These are phyloP conservation scores for Aspidiotus rigidus DNA, from an alignment of 2,888 invertebrate genomes.

Conservation along the genomic window DNA sequence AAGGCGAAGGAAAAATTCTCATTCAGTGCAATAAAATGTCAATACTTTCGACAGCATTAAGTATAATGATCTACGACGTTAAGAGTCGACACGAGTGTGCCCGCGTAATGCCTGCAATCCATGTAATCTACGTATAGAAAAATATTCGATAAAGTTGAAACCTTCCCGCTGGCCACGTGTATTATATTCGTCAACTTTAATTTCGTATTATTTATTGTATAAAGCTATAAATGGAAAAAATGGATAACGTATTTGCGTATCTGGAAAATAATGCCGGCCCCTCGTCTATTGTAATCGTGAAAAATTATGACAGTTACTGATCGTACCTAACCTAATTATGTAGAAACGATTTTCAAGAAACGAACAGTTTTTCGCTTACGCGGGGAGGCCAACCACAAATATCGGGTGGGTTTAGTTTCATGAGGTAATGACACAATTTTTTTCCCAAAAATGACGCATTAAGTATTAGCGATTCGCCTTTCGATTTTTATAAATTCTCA, in stretches of 20 bases:
- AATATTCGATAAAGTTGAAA: not conserved
- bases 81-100: not conserved
- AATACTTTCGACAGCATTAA: too few species aligned
- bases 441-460: not conserved
- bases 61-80: not conserved
- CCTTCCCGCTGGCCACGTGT: slow-evolving; percentile 2
- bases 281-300: not conserved
- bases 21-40: too few species aligned
- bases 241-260: slow-evolving; percentile 2
- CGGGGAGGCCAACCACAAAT: too few species aligned
- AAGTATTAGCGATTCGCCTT: not conserved
- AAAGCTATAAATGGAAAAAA: not conserved
- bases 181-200: not conserved
- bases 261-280: not conserved
- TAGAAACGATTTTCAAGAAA: not conserved
- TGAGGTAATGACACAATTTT: not conserved
- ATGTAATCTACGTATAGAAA: too few species aligned
- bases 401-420: too few species aligned
- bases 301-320: not conserved
- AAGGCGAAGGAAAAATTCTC: too few species aligned
- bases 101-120: too few species aligned
- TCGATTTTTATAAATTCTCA: not conserved
- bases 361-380: too few species aligned
- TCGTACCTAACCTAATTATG: slow-evolving; percentile 2
- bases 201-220: not conserved